Conservation (phyloP, 2,797 vertebrate species). For the Poecilia wingei region DNA sequence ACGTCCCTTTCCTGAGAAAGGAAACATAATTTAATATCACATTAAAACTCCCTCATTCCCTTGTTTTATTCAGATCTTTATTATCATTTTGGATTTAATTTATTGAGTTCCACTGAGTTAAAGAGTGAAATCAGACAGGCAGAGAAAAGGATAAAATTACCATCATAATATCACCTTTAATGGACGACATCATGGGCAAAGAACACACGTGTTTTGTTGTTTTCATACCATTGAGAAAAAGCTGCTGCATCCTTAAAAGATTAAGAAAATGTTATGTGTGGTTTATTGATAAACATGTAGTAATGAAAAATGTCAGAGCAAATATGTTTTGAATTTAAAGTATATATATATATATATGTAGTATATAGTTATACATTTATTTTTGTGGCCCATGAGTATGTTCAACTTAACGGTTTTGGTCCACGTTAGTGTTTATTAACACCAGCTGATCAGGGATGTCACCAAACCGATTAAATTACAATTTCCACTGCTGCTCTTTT, state of each 20-base stretch:
- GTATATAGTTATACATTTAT: not conserved
- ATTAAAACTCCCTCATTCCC: not conserved
- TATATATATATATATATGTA: not conserved
- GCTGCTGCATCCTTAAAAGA: too few species aligned
- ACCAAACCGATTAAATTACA: not conserved
- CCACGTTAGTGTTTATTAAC: not conserved
- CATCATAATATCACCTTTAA: not conserved
- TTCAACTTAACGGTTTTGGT: not conserved
- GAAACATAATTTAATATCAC: not conserved
- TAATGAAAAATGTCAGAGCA: not conserved
- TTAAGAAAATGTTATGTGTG: not conserved
- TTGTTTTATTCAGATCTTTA: not conserved
- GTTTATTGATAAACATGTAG: not conserved
- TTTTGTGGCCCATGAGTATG: not conserved
- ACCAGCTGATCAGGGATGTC: not conserved
- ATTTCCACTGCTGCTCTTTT: not conserved
- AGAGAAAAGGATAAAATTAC: not conserved
- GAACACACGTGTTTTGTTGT: too few species aligned
- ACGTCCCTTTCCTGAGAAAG: not conserved
- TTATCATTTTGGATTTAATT: not conserved
- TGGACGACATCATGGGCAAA: not conserved
- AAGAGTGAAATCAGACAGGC: not conserved
- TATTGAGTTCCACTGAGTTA: not conserved
- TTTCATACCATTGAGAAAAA: too few species aligned
- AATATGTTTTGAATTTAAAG: not conserved